Evolutionary conservation across 2,113 vertebrate species (phyloP).

Genomic region (Mobula hypostoma): DNA sequence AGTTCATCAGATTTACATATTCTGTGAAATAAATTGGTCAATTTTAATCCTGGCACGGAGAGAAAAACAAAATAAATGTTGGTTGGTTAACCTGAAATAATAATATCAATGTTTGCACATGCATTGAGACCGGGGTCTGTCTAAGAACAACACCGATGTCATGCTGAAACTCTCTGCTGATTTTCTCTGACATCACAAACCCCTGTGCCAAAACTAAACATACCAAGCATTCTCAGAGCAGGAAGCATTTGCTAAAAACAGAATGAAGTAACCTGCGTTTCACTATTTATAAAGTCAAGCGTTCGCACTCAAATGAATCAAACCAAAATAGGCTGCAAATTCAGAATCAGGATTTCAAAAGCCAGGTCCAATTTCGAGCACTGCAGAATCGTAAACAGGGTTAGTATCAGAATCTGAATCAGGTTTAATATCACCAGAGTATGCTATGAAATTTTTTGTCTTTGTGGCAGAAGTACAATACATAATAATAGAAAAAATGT

Average conservation of each 20-base stretch:
- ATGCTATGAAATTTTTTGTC: too few relatives aligned
- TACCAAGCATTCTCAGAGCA: background rate
- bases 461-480: too few relatives aligned
- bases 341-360: background rate
- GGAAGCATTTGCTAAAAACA: background rate
- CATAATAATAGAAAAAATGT: too few relatives aligned
- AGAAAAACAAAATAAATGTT: background rate
- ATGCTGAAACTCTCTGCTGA: background rate
- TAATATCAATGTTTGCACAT: constrained; percentile 11
- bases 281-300: constrained; percentile 7
- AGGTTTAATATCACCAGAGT: too few relatives aligned
- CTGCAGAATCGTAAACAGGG: too few relatives aligned
- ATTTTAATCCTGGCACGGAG: constrained; percentile 6
- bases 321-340: background rate
- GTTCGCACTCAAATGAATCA: background rate
- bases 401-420: too few relatives aligned
- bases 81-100: background rate
- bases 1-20: background rate
- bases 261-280: background rate
- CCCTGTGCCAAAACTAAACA: background rate
- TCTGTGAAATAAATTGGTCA: background rate
- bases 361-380: background rate
- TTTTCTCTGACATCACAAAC: too few relatives aligned
- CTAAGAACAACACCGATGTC: background rate
- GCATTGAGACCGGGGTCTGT: background rate